Conservation (phyloP, 2,113 vertebrate genomes). For the Accipiter cooperii region DNA sequence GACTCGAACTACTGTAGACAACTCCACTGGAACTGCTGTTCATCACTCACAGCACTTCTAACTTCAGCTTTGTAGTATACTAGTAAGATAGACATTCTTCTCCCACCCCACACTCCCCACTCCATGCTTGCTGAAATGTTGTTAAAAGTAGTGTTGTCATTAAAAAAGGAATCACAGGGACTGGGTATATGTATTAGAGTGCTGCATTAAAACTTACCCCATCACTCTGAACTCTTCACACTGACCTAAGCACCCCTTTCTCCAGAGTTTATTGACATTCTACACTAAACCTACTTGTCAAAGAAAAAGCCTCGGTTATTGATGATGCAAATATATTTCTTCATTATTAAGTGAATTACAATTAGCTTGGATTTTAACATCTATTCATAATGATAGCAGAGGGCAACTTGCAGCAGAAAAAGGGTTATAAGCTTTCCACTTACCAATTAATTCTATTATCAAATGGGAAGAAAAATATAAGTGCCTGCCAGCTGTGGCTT, state of each 20-base stretch:
- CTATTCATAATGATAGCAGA: slow-evolving; percentile 72
- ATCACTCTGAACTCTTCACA: not conserved
- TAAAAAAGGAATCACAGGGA: not conserved
- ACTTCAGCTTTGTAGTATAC: not conserved
- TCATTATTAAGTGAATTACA: slow-evolving; percentile 67
- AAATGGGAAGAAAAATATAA: slow-evolving; percentile 75
- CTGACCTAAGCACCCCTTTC: not conserved
- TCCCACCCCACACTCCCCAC: not conserved
- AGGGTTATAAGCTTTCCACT: slow-evolving; percentile 71
- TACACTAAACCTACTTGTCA: not conserved
- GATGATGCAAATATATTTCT: slow-evolving; percentile 48
- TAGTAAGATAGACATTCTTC: not conserved
- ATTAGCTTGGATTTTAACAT: slow-evolving; percentile 71
- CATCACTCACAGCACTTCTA: not conserved
- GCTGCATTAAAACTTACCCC: not conserved
- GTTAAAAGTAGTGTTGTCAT: not conserved
- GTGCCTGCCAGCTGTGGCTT: slow-evolving; percentile 78
- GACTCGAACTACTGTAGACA: slow-evolving; percentile 7
- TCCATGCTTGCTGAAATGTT: not conserved
- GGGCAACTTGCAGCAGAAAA: slow-evolving; percentile 67
- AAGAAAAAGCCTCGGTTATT: slow-evolving; percentile 6
- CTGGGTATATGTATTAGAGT: too few relatives aligned
- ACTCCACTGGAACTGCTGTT: not conserved
- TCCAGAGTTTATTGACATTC: not conserved
- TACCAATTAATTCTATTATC: slow-evolving; percentile 81